A percentile compares a stretch with the other conserved stretches of the same genome.
phyloP scores from a whole-genome alignment of 2,797 vertebrate genomes.

The Luscinia luscinia region DNA sequence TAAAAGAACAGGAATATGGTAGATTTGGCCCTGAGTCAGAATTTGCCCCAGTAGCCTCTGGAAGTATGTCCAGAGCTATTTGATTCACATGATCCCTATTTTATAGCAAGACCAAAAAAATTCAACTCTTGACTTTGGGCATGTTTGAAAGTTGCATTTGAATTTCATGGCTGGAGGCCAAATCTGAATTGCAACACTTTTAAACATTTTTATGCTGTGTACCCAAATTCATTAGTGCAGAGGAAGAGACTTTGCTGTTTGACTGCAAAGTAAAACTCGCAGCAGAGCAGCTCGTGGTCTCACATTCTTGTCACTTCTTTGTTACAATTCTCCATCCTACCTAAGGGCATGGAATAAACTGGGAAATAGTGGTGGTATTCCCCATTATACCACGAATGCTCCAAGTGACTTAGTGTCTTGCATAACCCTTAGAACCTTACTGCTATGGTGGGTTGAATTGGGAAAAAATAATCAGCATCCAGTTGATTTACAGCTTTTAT shows the following conservation, averaged over 20 bases:
- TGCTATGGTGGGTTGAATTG: neutral
- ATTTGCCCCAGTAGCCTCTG: neutral
- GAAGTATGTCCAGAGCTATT: neutral
- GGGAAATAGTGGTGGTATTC: neutral
- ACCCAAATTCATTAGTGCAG: neutral
- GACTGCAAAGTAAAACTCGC: neutral
- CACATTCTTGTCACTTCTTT: neutral
- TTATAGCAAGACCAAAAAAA: neutral
- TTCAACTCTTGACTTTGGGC: neutral
- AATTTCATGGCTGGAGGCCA: constrained; percentile 16
- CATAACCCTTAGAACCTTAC: neutral
- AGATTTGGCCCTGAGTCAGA: neutral
- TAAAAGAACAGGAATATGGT: neutral
- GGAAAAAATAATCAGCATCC: neutral
- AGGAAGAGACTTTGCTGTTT: neutral
- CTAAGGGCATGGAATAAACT: neutral
- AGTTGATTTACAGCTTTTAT: neutral
- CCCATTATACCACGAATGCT: neutral
- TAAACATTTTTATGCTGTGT: neutral
- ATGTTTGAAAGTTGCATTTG: constrained; percentile 5
- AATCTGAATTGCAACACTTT: neutral
- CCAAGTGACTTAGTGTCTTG: neutral
- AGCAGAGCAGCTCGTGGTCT: neutral
- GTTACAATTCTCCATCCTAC: neutral
- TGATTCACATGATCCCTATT: neutral